phyloP scores from a whole-genome alignment of 2,888 invertebrate genomes.

The Phorcus lineatus region DNA sequence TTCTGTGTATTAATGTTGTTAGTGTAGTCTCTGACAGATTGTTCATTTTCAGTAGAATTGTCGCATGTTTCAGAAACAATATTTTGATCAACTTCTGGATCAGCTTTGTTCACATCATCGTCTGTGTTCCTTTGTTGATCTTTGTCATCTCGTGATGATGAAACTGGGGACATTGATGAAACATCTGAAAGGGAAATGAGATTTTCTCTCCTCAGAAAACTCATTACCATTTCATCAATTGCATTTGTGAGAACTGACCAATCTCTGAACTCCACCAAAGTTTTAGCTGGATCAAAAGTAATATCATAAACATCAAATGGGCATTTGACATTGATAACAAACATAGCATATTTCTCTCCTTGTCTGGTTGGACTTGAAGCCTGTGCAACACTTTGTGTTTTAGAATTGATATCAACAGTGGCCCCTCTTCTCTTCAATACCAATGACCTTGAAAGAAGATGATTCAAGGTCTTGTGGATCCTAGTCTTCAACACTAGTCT shows the following conservation, averaged over 20 bases:
- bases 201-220: constrained; percentile 62
- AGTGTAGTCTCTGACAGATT: constrained; percentile 3
- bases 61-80: constrained; percentile 1
- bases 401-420: neutral
- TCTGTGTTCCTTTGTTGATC: neutral
- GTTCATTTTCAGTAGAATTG: constrained; percentile 3
- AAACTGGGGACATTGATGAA: neutral
- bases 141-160: neutral
- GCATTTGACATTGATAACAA: constrained; percentile 79
- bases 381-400: constrained; percentile 15
- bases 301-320: constrained; percentile 78
- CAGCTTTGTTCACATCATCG: neutral
- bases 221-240: constrained; percentile 73
- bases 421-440: constrained; percentile 47
- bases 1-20: constrained; percentile 31
- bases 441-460: constrained; percentile 70
- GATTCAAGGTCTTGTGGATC: constrained; percentile 77
- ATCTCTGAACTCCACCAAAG: constrained; percentile 79
- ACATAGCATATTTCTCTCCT: constrained; percentile 75
- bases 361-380: constrained; percentile 61
- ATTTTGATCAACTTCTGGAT: neutral
- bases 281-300: constrained; percentile 77
- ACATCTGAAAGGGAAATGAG: constrained; percentile 34
- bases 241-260: constrained; percentile 77
- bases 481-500: constrained; percentile 78